phyloP scores from a whole-genome alignment of 2,113 vertebrate species.

The Ondatra zibethicus region DNA sequence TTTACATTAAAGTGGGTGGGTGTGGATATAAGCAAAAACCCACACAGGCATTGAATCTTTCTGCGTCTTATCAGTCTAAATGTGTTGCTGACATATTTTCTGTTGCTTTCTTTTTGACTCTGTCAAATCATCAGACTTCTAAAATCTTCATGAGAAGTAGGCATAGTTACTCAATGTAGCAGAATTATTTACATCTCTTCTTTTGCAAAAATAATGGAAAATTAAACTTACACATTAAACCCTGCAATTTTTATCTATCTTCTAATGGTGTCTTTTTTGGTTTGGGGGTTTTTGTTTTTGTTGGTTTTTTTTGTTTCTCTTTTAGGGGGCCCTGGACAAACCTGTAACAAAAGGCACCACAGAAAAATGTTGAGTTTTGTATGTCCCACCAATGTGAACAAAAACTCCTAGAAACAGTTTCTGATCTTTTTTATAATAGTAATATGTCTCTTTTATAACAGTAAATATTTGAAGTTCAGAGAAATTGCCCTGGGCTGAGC shows the following conservation, averaged over 20 bases:
- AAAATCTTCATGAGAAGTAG: conserved; percentile 2
- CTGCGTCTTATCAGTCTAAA: background rate
- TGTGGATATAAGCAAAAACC: background rate
- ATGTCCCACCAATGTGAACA: background rate
- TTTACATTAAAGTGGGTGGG: background rate
- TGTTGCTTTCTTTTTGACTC: background rate
- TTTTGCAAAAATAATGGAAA: background rate
- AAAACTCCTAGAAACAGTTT: background rate
- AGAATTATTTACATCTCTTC: background rate
- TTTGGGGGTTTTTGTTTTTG: background rate
- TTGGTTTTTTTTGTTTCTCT: background rate
- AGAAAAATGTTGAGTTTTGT: conserved; percentile 29
- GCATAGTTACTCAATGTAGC: background rate
- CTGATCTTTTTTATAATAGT: background rate
- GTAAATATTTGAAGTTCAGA: background rate
- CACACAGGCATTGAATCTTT: background rate
- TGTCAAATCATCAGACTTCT: background rate
- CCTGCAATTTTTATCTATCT: background rate
- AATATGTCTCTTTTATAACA: background rate
- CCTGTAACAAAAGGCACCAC: background rate
- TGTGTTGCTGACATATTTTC: background rate
- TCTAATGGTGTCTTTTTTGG: background rate
- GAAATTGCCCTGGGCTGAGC: background rate
- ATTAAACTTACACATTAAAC: background rate
- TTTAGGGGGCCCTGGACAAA: background rate